Base-by-base conservation (phyloP, 2,888 invertebrate species). In the Bombyx huttoni region DNA sequence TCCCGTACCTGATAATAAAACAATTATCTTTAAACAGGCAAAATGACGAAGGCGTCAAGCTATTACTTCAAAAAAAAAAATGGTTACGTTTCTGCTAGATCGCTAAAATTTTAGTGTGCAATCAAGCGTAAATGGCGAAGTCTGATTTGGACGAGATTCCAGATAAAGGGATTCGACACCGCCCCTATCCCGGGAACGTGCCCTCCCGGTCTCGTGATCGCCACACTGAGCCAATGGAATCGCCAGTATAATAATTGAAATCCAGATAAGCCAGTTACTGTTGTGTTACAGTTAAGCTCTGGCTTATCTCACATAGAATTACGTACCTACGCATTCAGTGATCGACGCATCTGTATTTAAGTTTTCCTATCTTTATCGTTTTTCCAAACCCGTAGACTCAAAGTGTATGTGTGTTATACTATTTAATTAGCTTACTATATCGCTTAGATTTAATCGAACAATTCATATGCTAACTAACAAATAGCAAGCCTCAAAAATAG, bases 1-100 rank as follows among this genome's bases (percentile, higher is more conserved):
- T 95, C 57, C 96, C 96, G 78, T 96, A 97, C 75, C 97, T 97
- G 91, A 34, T 89, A 89, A 75, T 35, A 52, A 14, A 14, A 49
- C 45, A 24, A 14, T 47, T 47, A 47, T 10, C 47, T 9, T 24
- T n/a, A 47, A 47, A 40, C 2, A 7, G 7, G 7, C 2, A 13
- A 51, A 34, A 34, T 47, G 34, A 46, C 34, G 10, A n/a, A 34
- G 13, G 34, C 34, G n/a, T 13, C 34, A 49, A 47, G 13, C n/a
- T 40, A 7, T 24, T 14, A 47, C 1, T 10, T 46, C 48, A 46
- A 34, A 49, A 24, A 24, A 24, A 24, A 24, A 24, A 46, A 13
- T 24, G 33, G 10, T 46, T 33, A 52, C 33, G 53, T 49, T 12
- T 24, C 14, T 51, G 46, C 33, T 34, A 52, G 53, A 53, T 53